phyloP scores from a whole-genome alignment of 2,113 vertebrate species.

The Reinhardtius hippoglossoides region DNA sequence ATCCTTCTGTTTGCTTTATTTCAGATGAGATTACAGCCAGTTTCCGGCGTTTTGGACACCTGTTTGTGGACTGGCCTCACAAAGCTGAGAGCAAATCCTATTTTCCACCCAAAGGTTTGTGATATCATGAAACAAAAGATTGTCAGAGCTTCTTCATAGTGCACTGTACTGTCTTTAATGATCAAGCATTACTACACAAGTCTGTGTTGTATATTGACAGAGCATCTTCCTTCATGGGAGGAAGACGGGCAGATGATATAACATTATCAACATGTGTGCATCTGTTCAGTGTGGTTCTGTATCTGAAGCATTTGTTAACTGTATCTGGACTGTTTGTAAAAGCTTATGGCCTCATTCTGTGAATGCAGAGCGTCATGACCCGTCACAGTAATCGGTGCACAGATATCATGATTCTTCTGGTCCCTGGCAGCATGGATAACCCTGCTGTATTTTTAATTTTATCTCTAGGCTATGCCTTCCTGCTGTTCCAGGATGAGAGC shows the following conservation, averaged over 20 bases:
- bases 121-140: background rate
- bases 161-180: too few species aligned
- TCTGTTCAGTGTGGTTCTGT: slow-evolving; percentile 11
- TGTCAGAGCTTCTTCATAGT: background rate
- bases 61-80: slow-evolving; percentile 82
- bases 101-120: slow-evolving; percentile 78
- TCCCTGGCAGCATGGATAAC: slow-evolving; percentile 34
- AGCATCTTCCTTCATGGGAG: background rate
- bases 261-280: slow-evolving; percentile 3
- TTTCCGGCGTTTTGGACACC: slow-evolving; percentile 80
- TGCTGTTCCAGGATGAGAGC: slow-evolving; percentile 99
- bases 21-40: slow-evolving; percentile 81
- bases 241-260: background rate
- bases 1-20: slow-evolving; percentile 8
- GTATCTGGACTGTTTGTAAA: slow-evolving; percentile 30
- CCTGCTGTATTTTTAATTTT: slow-evolving; percentile 40
- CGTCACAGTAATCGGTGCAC: slow-evolving; percentile 27
- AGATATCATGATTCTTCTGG: slow-evolving; percentile 12
- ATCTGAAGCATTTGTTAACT: slow-evolving; percentile 25
- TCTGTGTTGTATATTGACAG: background rate
- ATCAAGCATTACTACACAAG: too few species aligned
- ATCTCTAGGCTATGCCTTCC: slow-evolving; percentile 93
- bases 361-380: slow-evolving; percentile 27
- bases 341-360: slow-evolving; percentile 36
- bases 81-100: slow-evolving; percentile 82